Conservation (phyloP, 2,113 vertebrate species). For the Poecilia latipinna region DNA sequence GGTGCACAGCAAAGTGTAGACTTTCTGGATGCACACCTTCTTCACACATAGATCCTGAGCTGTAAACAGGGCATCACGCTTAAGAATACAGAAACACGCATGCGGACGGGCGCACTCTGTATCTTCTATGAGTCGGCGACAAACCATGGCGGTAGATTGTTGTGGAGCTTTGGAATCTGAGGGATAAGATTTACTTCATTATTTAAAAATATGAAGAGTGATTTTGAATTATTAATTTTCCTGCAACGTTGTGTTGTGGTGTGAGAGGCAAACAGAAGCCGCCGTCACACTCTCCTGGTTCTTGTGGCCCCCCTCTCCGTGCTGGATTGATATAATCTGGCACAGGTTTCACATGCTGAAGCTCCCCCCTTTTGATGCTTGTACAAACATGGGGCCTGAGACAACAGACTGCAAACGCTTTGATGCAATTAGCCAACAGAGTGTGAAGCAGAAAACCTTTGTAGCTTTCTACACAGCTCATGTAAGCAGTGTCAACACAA, state of each 20-base stretch:
- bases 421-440: constrained; percentile 78
- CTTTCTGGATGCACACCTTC: constrained; percentile 8
- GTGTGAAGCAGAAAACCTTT: constrained; percentile 77
- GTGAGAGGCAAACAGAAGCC: constrained; percentile 50
- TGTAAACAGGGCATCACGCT: background rate
- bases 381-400: constrained; percentile 62
- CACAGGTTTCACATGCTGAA: constrained; percentile 46
- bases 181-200: constrained; percentile 27
- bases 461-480: constrained; percentile 61
- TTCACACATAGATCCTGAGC: constrained; percentile 1
- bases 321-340: constrained; percentile 62
- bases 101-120: background rate
- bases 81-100: constrained; percentile 11
- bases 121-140: constrained; percentile 3
- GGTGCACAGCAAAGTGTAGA: background rate
- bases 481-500: constrained; percentile 64
- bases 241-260: constrained; percentile 37
- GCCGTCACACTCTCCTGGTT: constrained; percentile 48
- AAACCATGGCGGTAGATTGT: background rate
- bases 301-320: constrained; percentile 27
- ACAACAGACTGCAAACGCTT: constrained; percentile 66
- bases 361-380: constrained; percentile 68
- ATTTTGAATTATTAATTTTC: constrained; percentile 31
- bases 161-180: constrained; percentile 11
- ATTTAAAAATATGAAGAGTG: constrained; percentile 17